Evolutionary conservation across 2,797 vertebrate genomes (phyloP).

Genomic region (Steatocranus sp.): DNA sequence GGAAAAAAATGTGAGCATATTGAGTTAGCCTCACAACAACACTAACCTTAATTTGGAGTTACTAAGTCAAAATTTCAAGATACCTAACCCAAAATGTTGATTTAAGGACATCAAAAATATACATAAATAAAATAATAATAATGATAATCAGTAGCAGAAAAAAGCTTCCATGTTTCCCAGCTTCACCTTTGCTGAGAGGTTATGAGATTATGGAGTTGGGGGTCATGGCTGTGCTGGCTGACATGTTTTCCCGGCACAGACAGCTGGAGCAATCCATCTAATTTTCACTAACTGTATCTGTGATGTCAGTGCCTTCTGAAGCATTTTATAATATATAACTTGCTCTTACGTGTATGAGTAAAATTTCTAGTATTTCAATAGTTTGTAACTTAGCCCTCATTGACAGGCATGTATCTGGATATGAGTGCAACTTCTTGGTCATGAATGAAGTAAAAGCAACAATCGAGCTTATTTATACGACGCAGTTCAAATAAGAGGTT

Average conservation of each 20-base stretch:
- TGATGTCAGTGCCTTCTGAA: background rate
- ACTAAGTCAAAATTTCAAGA: background rate
- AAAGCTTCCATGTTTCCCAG: background rate
- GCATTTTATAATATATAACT: background rate
- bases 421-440: background rate
- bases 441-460: constrained; percentile 31
- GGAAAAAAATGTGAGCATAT: background rate
- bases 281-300: background rate
- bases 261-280: background rate
- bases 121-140: background rate
- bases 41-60: background rate
- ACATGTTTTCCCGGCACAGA: background rate
- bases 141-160: background rate
- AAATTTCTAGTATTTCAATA: background rate
- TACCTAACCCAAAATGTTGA: background rate
- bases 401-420: background rate
- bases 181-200: background rate
- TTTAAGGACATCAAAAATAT: background rate
- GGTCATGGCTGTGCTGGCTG: background rate
- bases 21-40: background rate
- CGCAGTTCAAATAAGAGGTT: constrained; percentile 64
- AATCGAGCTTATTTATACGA: constrained; percentile 61
- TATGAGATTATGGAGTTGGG: background rate
- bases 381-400: background rate
- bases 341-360: background rate